Conservation (phyloP, 2,888 invertebrate genomes). For the Crossocerus cetratus region DNA sequence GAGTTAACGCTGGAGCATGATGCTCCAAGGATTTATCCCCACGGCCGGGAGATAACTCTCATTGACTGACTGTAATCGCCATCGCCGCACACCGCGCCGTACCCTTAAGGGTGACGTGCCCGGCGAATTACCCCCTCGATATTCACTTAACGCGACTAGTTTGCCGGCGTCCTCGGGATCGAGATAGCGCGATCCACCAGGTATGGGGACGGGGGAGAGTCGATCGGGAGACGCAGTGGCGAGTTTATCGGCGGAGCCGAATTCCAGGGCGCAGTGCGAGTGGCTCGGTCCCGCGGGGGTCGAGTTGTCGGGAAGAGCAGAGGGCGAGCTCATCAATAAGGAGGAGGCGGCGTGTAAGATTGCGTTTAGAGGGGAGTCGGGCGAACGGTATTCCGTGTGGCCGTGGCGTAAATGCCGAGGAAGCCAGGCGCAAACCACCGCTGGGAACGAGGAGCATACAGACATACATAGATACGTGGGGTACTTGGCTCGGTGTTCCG, state of each 20-base stretch:
- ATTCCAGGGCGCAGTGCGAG: no score
- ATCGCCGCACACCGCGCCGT: background rate
- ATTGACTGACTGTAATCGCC: slow-evolving; percentile 1
- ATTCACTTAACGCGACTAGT: no score
- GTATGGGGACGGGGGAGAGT: no score
- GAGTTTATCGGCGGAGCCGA: no score
- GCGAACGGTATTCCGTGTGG: slow-evolving; percentile 38
- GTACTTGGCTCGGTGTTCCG: no score
- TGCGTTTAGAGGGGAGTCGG: slow-evolving; percentile 29
- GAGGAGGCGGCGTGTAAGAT: slow-evolving; percentile 10
- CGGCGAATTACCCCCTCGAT: no score
- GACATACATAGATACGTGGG: background rate
- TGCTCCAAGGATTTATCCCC: background rate
- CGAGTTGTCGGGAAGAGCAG: background rate
- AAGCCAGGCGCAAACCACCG: slow-evolving; percentile 4
- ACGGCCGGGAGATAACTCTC: background rate
- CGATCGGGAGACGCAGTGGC: no score
- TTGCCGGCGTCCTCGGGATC: background rate
- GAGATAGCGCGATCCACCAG: no score
- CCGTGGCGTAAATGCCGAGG: slow-evolving; percentile 15
- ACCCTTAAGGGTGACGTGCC: no score
- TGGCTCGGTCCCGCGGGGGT: no score
- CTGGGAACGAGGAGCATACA: background rate
- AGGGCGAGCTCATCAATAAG: slow-evolving; percentile 24
- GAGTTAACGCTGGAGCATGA: background rate